Evolutionary conservation across 37 sponge, comb jelly and placozoan genomes (phyloP).

Genomic region (Halisarca cf. caerulea): DNA sequence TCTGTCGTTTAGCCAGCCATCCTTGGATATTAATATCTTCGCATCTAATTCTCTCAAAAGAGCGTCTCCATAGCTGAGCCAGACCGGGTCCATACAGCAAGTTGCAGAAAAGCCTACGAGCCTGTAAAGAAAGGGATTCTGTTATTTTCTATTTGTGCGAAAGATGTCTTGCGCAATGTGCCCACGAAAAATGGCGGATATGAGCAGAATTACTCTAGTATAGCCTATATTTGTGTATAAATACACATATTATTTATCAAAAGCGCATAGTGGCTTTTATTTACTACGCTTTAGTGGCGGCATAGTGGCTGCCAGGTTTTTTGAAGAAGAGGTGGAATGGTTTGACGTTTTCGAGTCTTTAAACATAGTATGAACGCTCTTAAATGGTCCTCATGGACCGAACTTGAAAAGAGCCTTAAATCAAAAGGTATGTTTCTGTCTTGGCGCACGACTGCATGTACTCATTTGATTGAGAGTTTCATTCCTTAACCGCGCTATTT

Average conservation of each 20-base stretch:
- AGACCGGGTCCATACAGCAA: conserved; percentile 23
- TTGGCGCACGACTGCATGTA: no score
- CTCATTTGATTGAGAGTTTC: no score
- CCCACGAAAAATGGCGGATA: background rate
- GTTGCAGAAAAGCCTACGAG: no score
- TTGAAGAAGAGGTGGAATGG: conserved; percentile 13
- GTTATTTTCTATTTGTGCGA: conserved; percentile 18
- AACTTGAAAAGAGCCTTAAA: conserved; percentile 15
- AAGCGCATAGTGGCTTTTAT: background rate
- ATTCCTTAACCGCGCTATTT: no score
- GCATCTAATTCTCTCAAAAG: conserved; percentile 56
- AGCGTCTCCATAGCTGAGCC: conserved; percentile 54
- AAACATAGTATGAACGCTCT: background rate
- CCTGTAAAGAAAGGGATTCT: no score
- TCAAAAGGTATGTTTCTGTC: background rate
- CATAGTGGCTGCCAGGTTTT: background rate
- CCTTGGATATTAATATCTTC: conserved; percentile 24
- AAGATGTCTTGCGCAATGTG: background rate
- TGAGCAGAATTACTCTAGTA: background rate
- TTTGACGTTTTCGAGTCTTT: conserved; percentile 7
- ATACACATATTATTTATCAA: background rate
- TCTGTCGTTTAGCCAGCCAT: conserved; percentile 72
- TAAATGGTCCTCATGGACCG: conserved; percentile 25
- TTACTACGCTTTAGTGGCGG: conserved; percentile 5
- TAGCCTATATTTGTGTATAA: background rate